Base-by-base conservation (phyloP, 2,888 invertebrate species). In the Margaritifera margaritifera region DNA sequence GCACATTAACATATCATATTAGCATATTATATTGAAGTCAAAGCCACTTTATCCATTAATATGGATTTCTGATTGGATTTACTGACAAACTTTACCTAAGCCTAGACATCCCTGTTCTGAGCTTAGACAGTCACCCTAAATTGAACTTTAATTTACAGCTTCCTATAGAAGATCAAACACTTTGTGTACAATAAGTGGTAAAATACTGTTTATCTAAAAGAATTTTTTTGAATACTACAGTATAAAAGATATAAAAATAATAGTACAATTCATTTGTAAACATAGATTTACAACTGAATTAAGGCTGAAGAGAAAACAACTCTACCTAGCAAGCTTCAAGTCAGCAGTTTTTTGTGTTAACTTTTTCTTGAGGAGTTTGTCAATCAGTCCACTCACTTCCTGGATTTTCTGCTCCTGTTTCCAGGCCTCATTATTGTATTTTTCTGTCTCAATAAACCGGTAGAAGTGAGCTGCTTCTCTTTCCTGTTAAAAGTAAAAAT, bases 401-500 rank as follows among this genome's bases (percentile, higher is more conserved):
- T 75, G 62, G 22, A 84, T 66, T n/a, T 68, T 64, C 64, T 84
- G 75, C 42, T 80, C 75, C 6, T 78, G 66, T 22, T 72, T 78
- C 74, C 80, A 79, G 0, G 81, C 78, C 42, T 72, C 62, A 71
- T 87, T 87, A 24, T 64, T 69, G 60, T 79, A 73, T 69, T 83
- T 85, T 71, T 86, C 81, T 24, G 80, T 74, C 64, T 81, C 81
- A 62, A 87, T 66, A 77, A 83, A 86, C 62, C 80, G 68, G 50
- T 79, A 64, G 15, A 86, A 69, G 62, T 84, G 82, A 25, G 72
- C 66, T 24, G 68, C 64, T 63, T 81, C 77, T 66, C 82, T 75
- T 63, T 84, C 84, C 86, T 68, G 1, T 59, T 71, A 56, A 51
- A 25, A 11, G 52, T n/a, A 20, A 31, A 65, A 42, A 42, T 11